These are phyloP conservation scores for Brachionus koreanus DNA, from an alignment of 1,140 invertebrate species.

Conservation along the genomic window DNA sequence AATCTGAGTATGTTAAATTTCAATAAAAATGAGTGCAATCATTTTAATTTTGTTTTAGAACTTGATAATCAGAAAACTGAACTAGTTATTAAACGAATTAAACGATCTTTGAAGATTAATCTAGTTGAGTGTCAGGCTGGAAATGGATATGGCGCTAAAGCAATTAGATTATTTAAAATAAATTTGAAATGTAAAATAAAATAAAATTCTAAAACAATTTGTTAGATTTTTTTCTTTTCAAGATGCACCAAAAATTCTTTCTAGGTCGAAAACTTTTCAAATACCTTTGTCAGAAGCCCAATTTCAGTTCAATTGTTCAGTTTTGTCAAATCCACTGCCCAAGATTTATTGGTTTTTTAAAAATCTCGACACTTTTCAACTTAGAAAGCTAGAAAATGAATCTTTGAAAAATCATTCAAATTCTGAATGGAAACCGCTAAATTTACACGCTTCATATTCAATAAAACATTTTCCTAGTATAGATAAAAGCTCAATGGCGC, in stretches of 20 bases:
- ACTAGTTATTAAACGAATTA: not conserved
- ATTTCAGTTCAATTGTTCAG: slow-evolving; percentile 17
- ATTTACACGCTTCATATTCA: slow-evolving; percentile 2
- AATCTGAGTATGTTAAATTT: not conserved
- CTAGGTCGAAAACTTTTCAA: not conserved
- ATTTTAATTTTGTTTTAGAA: not conserved
- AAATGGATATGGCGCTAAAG: slow-evolving; percentile 31
- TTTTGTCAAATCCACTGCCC: not conserved
- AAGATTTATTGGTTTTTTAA: slow-evolving; percentile 7
- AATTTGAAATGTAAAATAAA: slow-evolving; percentile 16
- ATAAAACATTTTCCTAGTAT: not conserved
- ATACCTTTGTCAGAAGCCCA: not conserved
- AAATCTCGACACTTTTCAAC: not conserved
- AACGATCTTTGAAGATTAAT: not conserved
- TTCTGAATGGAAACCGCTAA: not conserved
- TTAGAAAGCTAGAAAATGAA: not conserved
- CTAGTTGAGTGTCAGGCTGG: slow-evolving; percentile 18
- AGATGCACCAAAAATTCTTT: slow-evolving; percentile 5
- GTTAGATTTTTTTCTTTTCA: not conserved
- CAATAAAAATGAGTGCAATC: not conserved
- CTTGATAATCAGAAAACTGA: not conserved
- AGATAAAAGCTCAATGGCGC: not conserved
- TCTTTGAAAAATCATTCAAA: not conserved
- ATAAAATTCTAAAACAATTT: not conserved
- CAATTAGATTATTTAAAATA: slow-evolving; percentile 30